A percentile compares a stretch with the other conserved stretches of the same genome.
These are phyloP conservation scores for Opisthograptis luteolata DNA, from an alignment of 2,888 invertebrate species.

Conservation along the genomic window DNA sequence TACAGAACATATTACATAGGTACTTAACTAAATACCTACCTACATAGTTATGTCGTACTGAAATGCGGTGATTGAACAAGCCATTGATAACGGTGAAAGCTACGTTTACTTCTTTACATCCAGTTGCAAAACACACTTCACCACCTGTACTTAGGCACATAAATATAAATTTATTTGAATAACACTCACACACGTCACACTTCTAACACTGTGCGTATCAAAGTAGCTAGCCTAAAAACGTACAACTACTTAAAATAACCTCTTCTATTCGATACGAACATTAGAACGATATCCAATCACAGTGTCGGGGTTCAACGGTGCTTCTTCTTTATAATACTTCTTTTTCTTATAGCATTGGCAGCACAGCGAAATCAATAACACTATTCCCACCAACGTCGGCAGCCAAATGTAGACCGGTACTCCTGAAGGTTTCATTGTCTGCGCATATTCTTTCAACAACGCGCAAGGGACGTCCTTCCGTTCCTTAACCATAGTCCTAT, in stretches of 20 bases:
- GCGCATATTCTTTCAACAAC: conserved; percentile 66
- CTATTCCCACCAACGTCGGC: conserved; percentile 57
- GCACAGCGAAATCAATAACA: conserved; percentile 57
- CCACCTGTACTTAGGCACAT: too few relatives aligned
- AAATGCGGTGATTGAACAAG: too few relatives aligned
- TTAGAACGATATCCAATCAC: conserved; percentile 59
- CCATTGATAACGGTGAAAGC: too few relatives aligned
- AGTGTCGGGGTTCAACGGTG: conserved; percentile 55
- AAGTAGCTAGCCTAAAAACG: too few relatives aligned
- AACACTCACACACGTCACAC: too few relatives aligned
- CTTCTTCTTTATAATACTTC: conserved; percentile 52
- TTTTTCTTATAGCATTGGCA: conserved; percentile 61
- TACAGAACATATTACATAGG: too few relatives aligned
- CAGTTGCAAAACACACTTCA: too few relatives aligned
- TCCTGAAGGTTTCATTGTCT: conserved; percentile 65
- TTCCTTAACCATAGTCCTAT: conserved; percentile 56
- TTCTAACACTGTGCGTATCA: too few relatives aligned
- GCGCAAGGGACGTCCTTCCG: conserved; percentile 64
- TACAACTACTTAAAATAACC: not conserved
- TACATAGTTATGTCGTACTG: too few relatives aligned
- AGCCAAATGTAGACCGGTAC: conserved; percentile 73
- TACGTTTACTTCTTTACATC: too few relatives aligned
- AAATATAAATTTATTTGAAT: too few relatives aligned
- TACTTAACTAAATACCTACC: too few relatives aligned
- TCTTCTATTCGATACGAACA: conserved; percentile 35